Base-by-base conservation (phyloP, 1,140 invertebrate genomes). In the Cheumatopsyche charites region DNA sequence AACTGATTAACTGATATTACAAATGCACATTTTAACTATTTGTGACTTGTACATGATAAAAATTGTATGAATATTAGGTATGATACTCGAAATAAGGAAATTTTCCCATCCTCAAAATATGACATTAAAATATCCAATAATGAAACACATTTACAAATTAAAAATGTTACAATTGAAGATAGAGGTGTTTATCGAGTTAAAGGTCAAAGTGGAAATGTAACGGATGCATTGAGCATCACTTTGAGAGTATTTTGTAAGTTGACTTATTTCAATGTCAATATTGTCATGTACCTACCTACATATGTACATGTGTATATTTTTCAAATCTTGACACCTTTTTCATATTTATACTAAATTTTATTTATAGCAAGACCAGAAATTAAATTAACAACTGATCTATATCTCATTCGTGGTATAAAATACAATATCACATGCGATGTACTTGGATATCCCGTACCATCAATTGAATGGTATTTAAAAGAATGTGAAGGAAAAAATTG, bases 111-210 rank as follows among this genome's bases (percentile, higher is more conserved):
- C 42, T 70, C 52, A 67, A 85, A 85, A 76, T 82, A 84, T 67
- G 76, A 76, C 13, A 79, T 82, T 1, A 76, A 76, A 2, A 78
- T 73, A 19, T 76, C 73, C 0, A 76, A 80, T 55, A 65, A 73
- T 0, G 77, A 77, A 17, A 76, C 80, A 0, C 77, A 78, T n/a
- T 69, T 86, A 12, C 74, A 79, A 72, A 79, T 87, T 5, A 78
- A 80, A 12, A 79, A 82, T 69, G 76, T 82, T 0, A 78, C 79
- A 55, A 65, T 87, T 1, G 72, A 75, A 5, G 82, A 87, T 78
- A 82, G 78, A 66, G 86, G 86, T 13, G 75, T 76, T 25, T 87
- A 86, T 72, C 71, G 75, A 13, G 67, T 85, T 17, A 70, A 74
- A 21, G 83, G 79, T 12, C 71, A 71, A 11, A 74, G 77, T 41